These are phyloP conservation scores for Ia io DNA, from an alignment of 2,113 vertebrate species.

Conservation along the genomic window DNA sequence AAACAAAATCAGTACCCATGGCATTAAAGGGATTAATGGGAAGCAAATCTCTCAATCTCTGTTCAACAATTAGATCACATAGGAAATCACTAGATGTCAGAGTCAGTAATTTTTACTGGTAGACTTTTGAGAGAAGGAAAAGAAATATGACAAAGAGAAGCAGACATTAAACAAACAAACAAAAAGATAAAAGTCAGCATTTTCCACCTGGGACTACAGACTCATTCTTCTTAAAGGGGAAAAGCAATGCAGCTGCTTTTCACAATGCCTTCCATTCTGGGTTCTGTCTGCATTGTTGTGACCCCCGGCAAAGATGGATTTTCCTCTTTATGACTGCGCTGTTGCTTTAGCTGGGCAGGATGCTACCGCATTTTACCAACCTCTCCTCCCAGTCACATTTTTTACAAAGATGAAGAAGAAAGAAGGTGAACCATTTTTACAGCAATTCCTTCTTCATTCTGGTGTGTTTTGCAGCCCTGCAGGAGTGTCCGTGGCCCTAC, in stretches of 20 bases:
- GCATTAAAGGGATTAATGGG: neutral
- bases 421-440: neutral
- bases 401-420: slow-evolving; percentile 5
- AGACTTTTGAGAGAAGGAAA: neutral
- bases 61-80: neutral
- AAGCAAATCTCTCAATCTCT: neutral
- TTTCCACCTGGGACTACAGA: neutral
- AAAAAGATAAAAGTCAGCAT: neutral
- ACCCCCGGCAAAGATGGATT: neutral
- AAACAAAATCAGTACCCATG: neutral
- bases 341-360: neutral
- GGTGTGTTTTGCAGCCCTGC: neutral
- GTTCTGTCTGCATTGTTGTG: accelerated
- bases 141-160: neutral
- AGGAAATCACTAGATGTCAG: neutral
- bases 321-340: neutral
- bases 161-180: neutral
- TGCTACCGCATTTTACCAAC: neutral
- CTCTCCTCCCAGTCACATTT: neutral
- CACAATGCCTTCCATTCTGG: accelerated
- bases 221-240: neutral
- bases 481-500: neutral
- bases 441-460: neutral
- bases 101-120: neutral
- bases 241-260: neutral